Percentiles rank a stretch among this genome's conserved stretches.
phyloP scores from a whole-genome alignment of 2,113 vertebrate genomes.

The Callipepla squamata region DNA sequence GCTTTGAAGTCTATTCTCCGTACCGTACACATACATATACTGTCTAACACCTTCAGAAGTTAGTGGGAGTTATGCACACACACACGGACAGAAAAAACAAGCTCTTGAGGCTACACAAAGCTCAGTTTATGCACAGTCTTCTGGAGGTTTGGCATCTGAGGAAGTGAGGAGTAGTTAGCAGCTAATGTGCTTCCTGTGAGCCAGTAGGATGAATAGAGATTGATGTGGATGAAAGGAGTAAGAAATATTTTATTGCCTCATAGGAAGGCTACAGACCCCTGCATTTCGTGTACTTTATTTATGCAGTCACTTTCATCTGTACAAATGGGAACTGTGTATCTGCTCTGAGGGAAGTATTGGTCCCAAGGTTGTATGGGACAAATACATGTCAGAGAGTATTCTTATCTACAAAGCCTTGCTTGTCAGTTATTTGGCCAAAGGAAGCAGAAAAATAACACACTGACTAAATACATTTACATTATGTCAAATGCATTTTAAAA shows the following conservation, averaged over 20 bases:
- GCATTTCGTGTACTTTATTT: constrained; percentile 12
- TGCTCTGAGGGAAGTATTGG: not conserved
- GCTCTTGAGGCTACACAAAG: constrained; percentile 50
- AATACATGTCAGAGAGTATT: not conserved
- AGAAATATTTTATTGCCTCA: constrained; percentile 6
- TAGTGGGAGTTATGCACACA: constrained; percentile 47
- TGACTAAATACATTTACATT: not conserved
- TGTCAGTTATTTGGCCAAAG: constrained; percentile 9
- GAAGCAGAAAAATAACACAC: not conserved
- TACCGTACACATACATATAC: not conserved
- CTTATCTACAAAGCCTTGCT: constrained; percentile 33
- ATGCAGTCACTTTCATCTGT: not conserved
- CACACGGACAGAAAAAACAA: constrained; percentile 34
- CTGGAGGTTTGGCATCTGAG: constrained; percentile 8
- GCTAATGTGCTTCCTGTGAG: constrained; percentile 62
- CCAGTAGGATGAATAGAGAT: constrained; percentile 1
- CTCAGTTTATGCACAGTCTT: constrained; percentile 31
- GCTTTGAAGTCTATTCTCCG: constrained; percentile 31
- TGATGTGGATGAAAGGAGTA: constrained; percentile 49
- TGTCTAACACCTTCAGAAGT: constrained; percentile 52
- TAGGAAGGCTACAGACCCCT: constrained; percentile 1
- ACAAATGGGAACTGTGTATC: constrained; percentile 12
- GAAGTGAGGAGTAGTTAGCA: constrained; percentile 56
- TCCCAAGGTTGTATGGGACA: not conserved
- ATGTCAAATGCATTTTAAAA: not conserved